These are phyloP conservation scores for Cynodonichthys magdalenae DNA, from an alignment of 2,797 vertebrate genomes.

Conservation along the genomic window DNA sequence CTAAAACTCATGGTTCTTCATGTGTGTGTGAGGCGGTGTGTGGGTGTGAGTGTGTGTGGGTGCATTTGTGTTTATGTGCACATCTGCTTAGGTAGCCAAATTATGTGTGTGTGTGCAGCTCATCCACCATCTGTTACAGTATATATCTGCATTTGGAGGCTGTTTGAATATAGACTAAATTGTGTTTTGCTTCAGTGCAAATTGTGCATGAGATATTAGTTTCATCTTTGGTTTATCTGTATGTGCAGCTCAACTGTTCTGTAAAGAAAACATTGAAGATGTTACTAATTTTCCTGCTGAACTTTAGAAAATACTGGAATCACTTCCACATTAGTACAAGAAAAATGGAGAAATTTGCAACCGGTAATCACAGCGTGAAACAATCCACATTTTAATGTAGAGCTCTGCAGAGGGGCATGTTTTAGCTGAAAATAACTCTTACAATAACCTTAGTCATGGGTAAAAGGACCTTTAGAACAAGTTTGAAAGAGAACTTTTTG, in stretches of 20 bases:
- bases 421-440: not conserved
- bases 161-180: conserved; percentile 55
- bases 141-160: conserved; percentile 46
- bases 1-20: conserved; percentile 41
- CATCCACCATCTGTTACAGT: conserved; percentile 67
- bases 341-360: not conserved
- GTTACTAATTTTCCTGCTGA: not conserved
- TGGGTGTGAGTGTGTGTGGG: conserved; percentile 8
- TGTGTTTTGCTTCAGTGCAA: conserved; percentile 43
- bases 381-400: too few relatives aligned
- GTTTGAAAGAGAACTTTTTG: not conserved
- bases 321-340: not conserved
- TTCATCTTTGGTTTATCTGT: conserved; percentile 16
- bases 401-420: not conserved
- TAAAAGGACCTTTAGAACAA: not conserved
- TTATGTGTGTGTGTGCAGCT: conserved; percentile 51
- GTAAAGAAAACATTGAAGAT: conserved; percentile 1
- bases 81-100: conserved; percentile 74
- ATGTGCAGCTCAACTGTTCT: conserved; percentile 6
- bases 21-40: conserved; percentile 7
- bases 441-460: not conserved
- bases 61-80: conserved; percentile 42
- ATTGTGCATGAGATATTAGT: conserved; percentile 38
- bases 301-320: not conserved
- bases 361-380: not conserved